Evolutionary conservation across 2,888 invertebrate genomes (phyloP).

Genomic region (Xestia xanthographa): DNA sequence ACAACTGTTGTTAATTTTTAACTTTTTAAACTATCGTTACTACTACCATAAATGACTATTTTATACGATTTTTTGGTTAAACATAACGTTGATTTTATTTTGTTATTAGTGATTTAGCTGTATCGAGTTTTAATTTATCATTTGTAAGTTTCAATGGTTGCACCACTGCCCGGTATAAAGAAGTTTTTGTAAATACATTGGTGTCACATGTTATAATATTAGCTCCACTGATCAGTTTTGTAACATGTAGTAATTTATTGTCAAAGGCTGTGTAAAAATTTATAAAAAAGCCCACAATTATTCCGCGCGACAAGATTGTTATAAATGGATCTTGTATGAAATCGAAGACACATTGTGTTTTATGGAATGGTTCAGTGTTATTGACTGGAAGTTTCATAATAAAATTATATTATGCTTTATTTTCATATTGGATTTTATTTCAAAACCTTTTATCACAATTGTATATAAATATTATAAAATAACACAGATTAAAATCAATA

Average conservation of each 20-base stretch:
- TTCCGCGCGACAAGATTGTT: slow-evolving; percentile 82
- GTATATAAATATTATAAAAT: slow-evolving; percentile 51
- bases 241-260: slow-evolving; percentile 89
- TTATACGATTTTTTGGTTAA: slow-evolving; percentile 58
- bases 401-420: slow-evolving; percentile 91
- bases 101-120: slow-evolving; percentile 64
- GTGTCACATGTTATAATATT: slow-evolving; percentile 85
- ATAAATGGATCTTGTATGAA: slow-evolving; percentile 85
- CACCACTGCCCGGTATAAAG: slow-evolving; percentile 82
- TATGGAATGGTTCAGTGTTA: slow-evolving; percentile 90
- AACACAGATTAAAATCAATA: slow-evolving; percentile 28
- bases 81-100: slow-evolving; percentile 66
- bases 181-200: slow-evolving; percentile 88
- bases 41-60: slow-evolving; percentile 31
- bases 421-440: slow-evolving; percentile 87
- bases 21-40: slow-evolving; percentile 44
- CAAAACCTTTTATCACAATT: slow-evolving; percentile 60
- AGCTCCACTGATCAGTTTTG: slow-evolving; percentile 89
- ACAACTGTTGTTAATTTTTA: slow-evolving; percentile 39
- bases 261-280: slow-evolving; percentile 89
- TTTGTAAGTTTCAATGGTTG: slow-evolving; percentile 62
- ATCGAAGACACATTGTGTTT: slow-evolving; percentile 86
- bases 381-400: slow-evolving; percentile 90
- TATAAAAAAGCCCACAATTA: slow-evolving; percentile 84
- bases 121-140: slow-evolving; percentile 63